phyloP scores from a whole-genome alignment of 2,797 vertebrate species.

The Trachurus trachurus region DNA sequence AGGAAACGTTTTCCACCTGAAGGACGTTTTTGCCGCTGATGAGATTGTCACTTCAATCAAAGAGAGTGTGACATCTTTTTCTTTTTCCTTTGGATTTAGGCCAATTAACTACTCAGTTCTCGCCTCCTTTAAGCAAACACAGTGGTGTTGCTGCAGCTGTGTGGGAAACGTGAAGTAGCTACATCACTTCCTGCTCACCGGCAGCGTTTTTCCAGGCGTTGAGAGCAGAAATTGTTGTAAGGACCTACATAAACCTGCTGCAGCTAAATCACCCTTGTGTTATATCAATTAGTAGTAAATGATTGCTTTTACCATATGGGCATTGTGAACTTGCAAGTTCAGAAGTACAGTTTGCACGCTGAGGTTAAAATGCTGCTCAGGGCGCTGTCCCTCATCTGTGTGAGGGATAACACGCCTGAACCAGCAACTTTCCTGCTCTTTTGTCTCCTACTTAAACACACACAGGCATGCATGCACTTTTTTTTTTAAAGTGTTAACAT shows the following conservation, averaged over 20 bases:
- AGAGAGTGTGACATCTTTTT: background rate
- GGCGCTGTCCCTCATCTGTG: constrained; percentile 18
- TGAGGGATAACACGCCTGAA: constrained; percentile 16
- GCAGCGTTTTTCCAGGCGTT: background rate
- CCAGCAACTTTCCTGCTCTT: constrained; percentile 25
- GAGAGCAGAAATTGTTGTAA: background rate
- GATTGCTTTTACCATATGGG: background rate
- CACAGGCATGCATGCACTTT: background rate
- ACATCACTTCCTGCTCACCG: background rate
- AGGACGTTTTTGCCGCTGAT: background rate
- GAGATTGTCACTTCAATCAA: background rate
- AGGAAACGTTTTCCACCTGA: background rate
- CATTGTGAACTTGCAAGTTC: background rate
- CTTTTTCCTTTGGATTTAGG: background rate
- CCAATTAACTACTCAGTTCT: background rate
- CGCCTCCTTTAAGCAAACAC: background rate
- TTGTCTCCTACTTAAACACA: background rate
- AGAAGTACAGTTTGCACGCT: background rate
- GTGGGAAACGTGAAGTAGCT: background rate
- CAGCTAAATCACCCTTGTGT: background rate
- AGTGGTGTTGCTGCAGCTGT: constrained; percentile 2
- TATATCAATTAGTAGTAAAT: constrained; percentile 8
- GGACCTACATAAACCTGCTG: background rate
- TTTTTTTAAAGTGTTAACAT: background rate
- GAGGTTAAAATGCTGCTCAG: constrained; percentile 9